Evolutionary conservation across 2,113 vertebrate genomes (phyloP).

Genomic region (Fukomys damarensis): DNA sequence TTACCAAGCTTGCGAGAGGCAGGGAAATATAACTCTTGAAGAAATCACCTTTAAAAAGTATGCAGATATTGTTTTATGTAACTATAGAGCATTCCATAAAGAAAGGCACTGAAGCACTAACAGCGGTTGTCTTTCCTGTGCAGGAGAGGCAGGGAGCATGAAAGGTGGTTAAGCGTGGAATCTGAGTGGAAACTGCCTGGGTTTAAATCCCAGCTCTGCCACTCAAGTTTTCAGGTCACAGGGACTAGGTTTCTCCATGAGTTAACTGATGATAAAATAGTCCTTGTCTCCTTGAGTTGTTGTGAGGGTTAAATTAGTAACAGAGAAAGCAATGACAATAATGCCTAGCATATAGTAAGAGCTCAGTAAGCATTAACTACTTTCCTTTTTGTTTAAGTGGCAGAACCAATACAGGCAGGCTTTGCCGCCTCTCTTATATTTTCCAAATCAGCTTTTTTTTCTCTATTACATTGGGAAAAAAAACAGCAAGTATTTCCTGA

Average conservation of each 20-base stretch:
- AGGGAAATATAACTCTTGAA: constrained; percentile 11
- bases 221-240: constrained; percentile 5
- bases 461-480: background rate
- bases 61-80: background rate
- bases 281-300: background rate
- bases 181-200: background rate
- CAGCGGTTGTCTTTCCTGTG: background rate
- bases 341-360: background rate
- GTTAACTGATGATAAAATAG: background rate
- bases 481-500: background rate
- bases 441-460: constrained; percentile 27
- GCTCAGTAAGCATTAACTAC: background rate
- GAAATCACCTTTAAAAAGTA: constrained; percentile 8
- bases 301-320: background rate
- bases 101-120: background rate
- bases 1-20: background rate
- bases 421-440: background rate
- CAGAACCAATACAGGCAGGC: background rate
- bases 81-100: background rate
- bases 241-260: constrained; percentile 6
- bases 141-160: background rate
- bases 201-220: constrained; percentile 6
- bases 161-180: background rate
- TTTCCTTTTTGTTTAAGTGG: background rate
- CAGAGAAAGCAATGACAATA: background rate